Evolutionary conservation across 2,113 vertebrate species (phyloP).

Genomic region (Oreochromis spilurus): DNA sequence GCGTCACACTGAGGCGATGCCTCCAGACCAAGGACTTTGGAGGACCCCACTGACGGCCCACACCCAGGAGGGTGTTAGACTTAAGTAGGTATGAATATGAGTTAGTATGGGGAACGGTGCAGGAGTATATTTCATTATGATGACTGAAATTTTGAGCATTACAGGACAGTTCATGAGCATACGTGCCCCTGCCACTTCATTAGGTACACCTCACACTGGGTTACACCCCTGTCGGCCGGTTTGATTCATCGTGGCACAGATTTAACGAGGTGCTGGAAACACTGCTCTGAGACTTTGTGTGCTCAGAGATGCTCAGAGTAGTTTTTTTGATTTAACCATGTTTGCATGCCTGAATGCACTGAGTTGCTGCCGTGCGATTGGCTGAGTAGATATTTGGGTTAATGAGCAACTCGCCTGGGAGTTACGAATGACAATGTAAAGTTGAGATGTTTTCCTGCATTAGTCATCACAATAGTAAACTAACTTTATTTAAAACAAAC

Average conservation of each 20-base stretch:
- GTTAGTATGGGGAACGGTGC: neutral
- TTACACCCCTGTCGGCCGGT: neutral
- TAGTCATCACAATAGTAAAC: neutral
- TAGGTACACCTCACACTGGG: neutral
- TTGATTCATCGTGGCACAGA: neutral
- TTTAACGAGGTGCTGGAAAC: neutral
- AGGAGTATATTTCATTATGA: neutral
- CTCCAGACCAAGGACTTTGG: neutral
- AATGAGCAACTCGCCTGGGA: neutral
- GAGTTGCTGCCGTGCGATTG: neutral
- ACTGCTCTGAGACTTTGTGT: neutral
- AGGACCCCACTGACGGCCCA: neutral
- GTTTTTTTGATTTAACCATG: neutral
- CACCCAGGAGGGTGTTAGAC: neutral
- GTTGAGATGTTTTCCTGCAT: neutral
- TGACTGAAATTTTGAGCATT: neutral
- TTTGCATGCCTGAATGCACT: neutral
- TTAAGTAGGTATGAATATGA: neutral
- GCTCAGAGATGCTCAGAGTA: neutral
- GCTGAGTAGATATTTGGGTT: fast-evolving
- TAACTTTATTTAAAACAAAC: neutral
- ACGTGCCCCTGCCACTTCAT: neutral
- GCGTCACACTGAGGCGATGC: too few relatives aligned
- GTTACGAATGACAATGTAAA: neutral
- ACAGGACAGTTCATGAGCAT: neutral